phyloP scores from a whole-genome alignment of 1,140 invertebrate species.

The Brachionus plicatilis region DNA sequence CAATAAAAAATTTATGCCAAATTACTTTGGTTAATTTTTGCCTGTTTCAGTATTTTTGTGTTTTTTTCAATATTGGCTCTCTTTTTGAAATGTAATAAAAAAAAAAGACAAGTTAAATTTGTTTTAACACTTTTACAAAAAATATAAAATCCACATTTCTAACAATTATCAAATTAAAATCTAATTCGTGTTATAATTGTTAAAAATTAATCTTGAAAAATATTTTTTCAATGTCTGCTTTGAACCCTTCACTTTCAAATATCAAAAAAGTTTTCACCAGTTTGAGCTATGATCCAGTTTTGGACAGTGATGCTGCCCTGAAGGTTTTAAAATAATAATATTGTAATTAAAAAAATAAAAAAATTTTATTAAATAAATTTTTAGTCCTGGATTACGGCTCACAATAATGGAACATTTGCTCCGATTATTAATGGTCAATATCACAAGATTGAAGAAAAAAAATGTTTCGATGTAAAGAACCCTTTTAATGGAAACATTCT shows the following conservation, averaged over 20 bases:
- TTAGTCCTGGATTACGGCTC: constrained; percentile 54
- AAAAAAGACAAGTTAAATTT: neutral
- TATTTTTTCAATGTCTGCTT: neutral
- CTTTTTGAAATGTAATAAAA: neutral
- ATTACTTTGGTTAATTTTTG: too few relatives aligned
- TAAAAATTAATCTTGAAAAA: neutral
- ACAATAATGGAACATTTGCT: constrained; percentile 49
- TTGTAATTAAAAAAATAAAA: neutral
- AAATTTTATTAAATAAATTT: neutral
- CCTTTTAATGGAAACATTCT: constrained; percentile 44
- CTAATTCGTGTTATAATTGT: neutral
- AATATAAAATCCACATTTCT: neutral
- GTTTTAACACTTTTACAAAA: neutral
- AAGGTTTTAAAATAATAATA: neutral
- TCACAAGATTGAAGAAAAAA: constrained; percentile 46
- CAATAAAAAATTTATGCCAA: too few relatives aligned
- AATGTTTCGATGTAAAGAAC: constrained; percentile 47
- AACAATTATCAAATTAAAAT: neutral
- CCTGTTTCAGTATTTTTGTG: too few relatives aligned
- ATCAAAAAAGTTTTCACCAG: neutral
- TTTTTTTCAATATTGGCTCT: too few relatives aligned
- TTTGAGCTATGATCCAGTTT: constrained; percentile 1
- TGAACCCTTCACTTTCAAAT: neutral
- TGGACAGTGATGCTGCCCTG: constrained; percentile 9
- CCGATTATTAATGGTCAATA: constrained; percentile 54